Conservation (phyloP, 2,797 vertebrate species). For the Melanogrammus aeglefinus region DNA sequence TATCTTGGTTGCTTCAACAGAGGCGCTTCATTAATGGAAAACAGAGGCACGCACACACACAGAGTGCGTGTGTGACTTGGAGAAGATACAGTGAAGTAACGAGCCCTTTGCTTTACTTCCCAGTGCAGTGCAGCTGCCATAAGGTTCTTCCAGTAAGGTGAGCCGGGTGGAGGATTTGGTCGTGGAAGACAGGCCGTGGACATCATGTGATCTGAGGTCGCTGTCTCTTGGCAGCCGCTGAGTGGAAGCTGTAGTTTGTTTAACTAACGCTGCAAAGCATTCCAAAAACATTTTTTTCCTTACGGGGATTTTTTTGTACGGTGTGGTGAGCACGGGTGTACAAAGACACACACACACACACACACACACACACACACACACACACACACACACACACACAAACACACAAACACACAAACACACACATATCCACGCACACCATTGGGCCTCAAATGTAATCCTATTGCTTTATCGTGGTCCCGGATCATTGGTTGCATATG, state of each 20-base stretch:
- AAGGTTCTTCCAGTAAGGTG: conserved; percentile 47
- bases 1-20: not conserved
- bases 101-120: conserved; percentile 42
- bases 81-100: conserved; percentile 42
- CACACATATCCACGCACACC: conserved; percentile 21
- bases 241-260: conserved; percentile 49
- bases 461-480: conserved; percentile 37
- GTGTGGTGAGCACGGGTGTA: conserved; percentile 29
- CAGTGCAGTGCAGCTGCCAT: conserved; percentile 32
- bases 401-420: conserved; percentile 15
- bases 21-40: not conserved
- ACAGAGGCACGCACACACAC: not conserved
- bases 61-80: conserved; percentile 27
- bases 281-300: conserved; percentile 24
- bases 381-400: conserved; percentile 19
- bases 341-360: conserved; percentile 17
- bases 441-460: not conserved
- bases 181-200: conserved; percentile 44
- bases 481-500: conserved; percentile 57
- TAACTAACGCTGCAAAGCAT: conserved; percentile 53
- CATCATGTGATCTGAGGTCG: conserved; percentile 59
- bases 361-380: conserved; percentile 17
- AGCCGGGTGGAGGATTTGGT: conserved; percentile 52
- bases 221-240: conserved; percentile 53
- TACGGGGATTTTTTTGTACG: conserved; percentile 14